Conservation (phyloP, 2,797 vertebrate genomes). For the Hydrophis major region DNA sequence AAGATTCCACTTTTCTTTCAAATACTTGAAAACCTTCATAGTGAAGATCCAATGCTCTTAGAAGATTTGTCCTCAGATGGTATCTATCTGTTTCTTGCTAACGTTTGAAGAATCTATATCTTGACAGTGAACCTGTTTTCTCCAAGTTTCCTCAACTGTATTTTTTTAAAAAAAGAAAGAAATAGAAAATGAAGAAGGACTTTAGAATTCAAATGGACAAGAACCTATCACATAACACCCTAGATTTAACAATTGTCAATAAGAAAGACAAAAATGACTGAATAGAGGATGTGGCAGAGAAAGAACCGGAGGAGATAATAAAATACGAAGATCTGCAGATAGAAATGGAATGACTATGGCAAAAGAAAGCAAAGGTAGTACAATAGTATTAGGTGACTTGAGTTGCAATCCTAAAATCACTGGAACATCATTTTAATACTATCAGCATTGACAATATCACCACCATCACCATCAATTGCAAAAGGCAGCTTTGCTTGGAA, state of each 20-base stretch:
- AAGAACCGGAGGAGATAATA: no score
- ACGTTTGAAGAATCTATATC: not conserved
- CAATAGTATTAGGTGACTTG: not conserved
- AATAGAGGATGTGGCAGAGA: no score
- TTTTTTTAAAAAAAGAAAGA: not conserved
- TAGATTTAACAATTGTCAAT: no score
- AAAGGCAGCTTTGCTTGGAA: not conserved
- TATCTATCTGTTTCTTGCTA: not conserved
- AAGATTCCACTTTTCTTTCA: constrained; percentile 22
- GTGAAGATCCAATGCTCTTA: not conserved
- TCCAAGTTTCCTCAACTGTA: not conserved
- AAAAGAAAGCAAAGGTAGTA: not conserved
- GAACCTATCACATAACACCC: no score
- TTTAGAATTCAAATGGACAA: no score
- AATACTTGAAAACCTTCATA: not conserved
- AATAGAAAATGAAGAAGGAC: no score
- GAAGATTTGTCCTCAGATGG: not conserved
- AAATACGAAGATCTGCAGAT: not conserved
- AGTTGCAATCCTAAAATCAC: not conserved
- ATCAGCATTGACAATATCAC: not conserved
- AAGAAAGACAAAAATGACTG: no score
- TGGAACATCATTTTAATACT: not conserved
- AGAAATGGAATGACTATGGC: not conserved
- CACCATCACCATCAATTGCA: not conserved
- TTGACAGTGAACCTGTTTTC: not conserved